Evolutionary conservation across 2,113 vertebrate genomes (phyloP), one percentile per base, ranked within the genome.

Genomic region (Narcine bancroftii): DNA sequence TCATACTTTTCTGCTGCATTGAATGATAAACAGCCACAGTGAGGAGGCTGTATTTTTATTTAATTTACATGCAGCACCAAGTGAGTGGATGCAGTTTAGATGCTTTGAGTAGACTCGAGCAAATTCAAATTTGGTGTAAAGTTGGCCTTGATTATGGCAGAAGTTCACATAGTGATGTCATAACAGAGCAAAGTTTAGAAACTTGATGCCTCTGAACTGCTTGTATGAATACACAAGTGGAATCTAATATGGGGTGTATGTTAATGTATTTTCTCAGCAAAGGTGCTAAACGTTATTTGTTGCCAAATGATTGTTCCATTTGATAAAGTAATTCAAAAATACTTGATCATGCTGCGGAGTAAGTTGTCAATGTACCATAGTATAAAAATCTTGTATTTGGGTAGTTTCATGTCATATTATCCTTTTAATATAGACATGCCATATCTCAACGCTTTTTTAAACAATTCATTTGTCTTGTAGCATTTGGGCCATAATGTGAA

Each of bases 121-220:
- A 85, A n/a, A 85, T 4, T 33, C 56, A 15, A 85, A 15, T 85
- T 60, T 85, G 81, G 50, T 60, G 29, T 85, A 85, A 85, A 85
- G 50, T 60, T 85, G n/a, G 81, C 81, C 56, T 85, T 85, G 81
- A 60, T 85, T 60, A 39, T 85, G 15, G 53, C 47, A 83, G 29
- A 29, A 45, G 79, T 83, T 83, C 50, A 56, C 29, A 0, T 0
- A 60, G 50, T 36, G 81, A 33, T 60, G 13, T 24, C 26, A 69
- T 26, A 69, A 17, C 50, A 0, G 13, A 60, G 81, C 6, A 53
- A 53, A 56, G 33, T 36, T 85, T 60, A 17, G 81, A 85, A 60
- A 60, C 53, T 36, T 85, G 53, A 85, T 29, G 50, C 81, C 33
- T 85, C 81, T 6, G 53, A 33, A 53, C 29, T 85, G 33, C n/a